Percentiles rank a stretch among this genome's conserved stretches.
phyloP scores from a whole-genome alignment of 2,888 invertebrate genomes.

The Clanis bilineata region DNA sequence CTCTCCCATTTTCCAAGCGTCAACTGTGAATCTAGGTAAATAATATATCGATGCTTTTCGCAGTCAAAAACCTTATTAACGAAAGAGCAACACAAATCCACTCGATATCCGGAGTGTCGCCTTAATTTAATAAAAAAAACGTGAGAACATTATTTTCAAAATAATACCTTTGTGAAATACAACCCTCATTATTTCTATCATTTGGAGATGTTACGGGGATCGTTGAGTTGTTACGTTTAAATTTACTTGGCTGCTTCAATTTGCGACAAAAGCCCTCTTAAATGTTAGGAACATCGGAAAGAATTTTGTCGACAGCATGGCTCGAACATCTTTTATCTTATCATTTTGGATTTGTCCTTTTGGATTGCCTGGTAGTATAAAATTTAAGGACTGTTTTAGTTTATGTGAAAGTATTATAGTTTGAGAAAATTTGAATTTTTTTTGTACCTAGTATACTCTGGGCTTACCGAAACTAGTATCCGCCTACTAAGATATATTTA shows the following conservation, averaged over 20 bases:
- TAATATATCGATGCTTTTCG: background rate
- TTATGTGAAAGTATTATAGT: too few species aligned
- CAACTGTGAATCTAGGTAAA: too few species aligned
- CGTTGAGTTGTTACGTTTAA: conserved; percentile 28
- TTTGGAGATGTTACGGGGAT: conserved; percentile 17
- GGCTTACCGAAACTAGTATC: too few species aligned
- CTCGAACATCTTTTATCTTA: background rate
- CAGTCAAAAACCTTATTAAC: background rate
- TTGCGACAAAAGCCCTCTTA: conserved; percentile 31
- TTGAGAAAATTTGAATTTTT: too few species aligned
- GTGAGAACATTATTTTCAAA: background rate
- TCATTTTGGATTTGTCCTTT: background rate
- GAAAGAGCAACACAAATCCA: background rate
- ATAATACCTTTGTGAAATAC: conserved; percentile 6
- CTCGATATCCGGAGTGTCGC: background rate
- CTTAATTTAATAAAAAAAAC: conserved; percentile 5
- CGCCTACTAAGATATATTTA: too few species aligned
- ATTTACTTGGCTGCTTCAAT: conserved; percentile 33
- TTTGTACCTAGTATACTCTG: too few species aligned
- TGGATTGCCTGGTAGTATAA: background rate
- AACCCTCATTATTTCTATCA: conserved; percentile 17
- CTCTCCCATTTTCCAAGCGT: too few species aligned
- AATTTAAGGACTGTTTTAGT: too few species aligned
- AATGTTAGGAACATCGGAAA: conserved; percentile 17
- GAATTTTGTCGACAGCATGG: conserved; percentile 16